Percentiles rank a stretch among this genome's conserved stretches.
These are phyloP conservation scores for Loriculus beryllinus DNA, from an alignment of 2,797 vertebrate genomes.

Conservation along the genomic window DNA sequence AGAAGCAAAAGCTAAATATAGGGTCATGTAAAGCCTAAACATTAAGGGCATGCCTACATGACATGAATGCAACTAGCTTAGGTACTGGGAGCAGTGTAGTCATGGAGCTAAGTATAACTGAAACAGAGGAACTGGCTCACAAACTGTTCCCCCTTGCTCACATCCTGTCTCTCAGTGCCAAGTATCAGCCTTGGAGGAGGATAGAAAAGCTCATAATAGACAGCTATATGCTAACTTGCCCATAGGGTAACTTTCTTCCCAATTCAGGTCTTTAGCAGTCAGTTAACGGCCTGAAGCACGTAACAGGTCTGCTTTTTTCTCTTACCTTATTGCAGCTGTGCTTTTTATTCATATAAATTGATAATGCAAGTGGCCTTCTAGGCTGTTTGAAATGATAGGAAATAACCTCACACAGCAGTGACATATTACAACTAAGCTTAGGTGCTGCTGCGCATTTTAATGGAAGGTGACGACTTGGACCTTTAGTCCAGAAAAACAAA, in stretches of 20 bases:
- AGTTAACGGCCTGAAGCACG: not conserved
- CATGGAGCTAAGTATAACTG: constrained; percentile 33
- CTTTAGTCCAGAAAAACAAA: not conserved
- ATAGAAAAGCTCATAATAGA: not conserved
- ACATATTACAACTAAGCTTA: not conserved
- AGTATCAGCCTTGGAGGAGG: constrained; percentile 29
- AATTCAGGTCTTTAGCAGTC: not conserved
- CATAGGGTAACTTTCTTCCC: not conserved
- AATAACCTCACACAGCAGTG: not conserved
- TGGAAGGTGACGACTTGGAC: not conserved
- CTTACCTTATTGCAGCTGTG: not conserved
- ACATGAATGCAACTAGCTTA: not conserved
- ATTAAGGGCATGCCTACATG: constrained; percentile 50
- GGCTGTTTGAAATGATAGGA: not conserved
- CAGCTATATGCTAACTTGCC: not conserved
- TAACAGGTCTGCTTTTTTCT: not conserved
- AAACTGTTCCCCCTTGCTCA: not conserved
- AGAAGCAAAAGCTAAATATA: constrained; percentile 54
- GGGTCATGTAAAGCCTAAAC: constrained; percentile 40
- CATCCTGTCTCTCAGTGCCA: constrained; percentile 25
- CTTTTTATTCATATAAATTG: not conserved
- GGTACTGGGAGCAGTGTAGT: constrained; percentile 8
- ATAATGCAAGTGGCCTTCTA: not conserved
- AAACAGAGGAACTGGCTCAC: constrained; percentile 41
- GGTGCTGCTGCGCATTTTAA: not conserved